Evolutionary conservation across 2,797 vertebrate genomes (phyloP), one percentile per base, ranked within the genome.

Genomic region (Clarias pachynema): DNA sequence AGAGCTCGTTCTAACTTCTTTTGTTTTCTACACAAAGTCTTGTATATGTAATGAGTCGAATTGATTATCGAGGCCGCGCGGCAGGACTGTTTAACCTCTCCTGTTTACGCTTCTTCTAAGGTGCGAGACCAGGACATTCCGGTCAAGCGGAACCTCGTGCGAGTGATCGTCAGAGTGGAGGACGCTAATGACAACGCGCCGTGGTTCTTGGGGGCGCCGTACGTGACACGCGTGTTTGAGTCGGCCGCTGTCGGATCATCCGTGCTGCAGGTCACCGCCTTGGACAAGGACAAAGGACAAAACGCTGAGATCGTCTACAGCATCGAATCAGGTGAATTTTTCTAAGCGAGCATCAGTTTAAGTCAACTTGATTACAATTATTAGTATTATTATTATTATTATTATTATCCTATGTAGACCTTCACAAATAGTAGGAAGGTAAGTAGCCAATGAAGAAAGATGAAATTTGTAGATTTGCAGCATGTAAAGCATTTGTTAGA

Each of bases 71-170:
- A 49, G 82, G 26, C 37, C 44, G 9, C 22, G 9, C 10, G 24
- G 9, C 6, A 40, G 37, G 37, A 40, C 37, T 26, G 9, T 57
- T 77, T 40, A 59, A 81, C 82, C 10, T 53, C 44, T 26, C 15
- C 26, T 40, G 14, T 68, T 37, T 22, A 66, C 12, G 81, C 74
- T 14, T 57, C 49, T 83, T 44, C 80, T 26, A 83, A 99, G 98
- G 98, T 99, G 10, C 96, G 98, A 84, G 98, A 99, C 92, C 98
- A 99, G 86, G 98, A 99, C 91, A 98, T 99, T 69, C 97, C 98
- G 20, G 97, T 99, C 0, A 98, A 98, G 91, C 96, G 98, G 87
- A 99, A 97, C 94, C 97, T 97, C 3, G 97, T 97, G 15, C 96
- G 97, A 29, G 92, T 99, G 5, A 85, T 98, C 10, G 85, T 99